A percentile compares a stretch with the other conserved stretches of the same genome.
Conservation (phyloP, 2,797 vertebrate genomes). For the Rhinichthys osculus region DNA sequence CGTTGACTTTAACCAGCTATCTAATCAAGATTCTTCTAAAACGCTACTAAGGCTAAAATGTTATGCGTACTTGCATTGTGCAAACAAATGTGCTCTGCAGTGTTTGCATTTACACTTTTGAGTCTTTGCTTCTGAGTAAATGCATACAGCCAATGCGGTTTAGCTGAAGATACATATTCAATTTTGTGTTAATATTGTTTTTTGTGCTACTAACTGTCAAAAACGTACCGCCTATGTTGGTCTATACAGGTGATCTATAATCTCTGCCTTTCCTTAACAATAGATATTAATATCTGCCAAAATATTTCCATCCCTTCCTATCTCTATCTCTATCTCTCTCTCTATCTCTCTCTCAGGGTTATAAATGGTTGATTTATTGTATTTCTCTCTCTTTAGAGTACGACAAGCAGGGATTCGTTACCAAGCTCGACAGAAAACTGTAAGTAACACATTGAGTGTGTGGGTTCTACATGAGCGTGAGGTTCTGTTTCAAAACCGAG, state of each 20-base stretch:
- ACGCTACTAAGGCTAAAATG: no score
- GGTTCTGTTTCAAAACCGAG: not conserved
- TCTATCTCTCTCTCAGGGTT: not conserved
- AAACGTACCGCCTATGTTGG: not conserved
- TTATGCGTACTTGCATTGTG: not conserved
- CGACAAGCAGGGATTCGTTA: slow-evolving; percentile 89
- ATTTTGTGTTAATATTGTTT: not conserved
- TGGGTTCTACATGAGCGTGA: not conserved
- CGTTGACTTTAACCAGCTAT: not conserved
- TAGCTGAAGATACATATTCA: not conserved
- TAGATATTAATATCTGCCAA: not conserved
- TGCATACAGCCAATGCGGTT: not conserved
- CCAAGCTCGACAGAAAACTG: slow-evolving; percentile 87
- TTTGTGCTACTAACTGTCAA: not conserved
- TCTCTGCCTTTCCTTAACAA: not conserved
- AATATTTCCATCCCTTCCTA: not conserved
- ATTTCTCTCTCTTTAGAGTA: slow-evolving; percentile 79
- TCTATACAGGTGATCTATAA: not conserved
- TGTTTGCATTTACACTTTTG: not conserved
- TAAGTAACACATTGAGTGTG: slow-evolving; percentile 76
- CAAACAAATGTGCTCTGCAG: not conserved
- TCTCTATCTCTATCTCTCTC: no score
- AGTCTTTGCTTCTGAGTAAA: not conserved
- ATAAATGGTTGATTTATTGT: slow-evolving; percentile 29
- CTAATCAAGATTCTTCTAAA: not conserved